Evolutionary conservation across 2,797 vertebrate genomes (phyloP), one percentile per base, ranked within the genome.

Genomic region (Microcaecilia unicolor): DNA sequence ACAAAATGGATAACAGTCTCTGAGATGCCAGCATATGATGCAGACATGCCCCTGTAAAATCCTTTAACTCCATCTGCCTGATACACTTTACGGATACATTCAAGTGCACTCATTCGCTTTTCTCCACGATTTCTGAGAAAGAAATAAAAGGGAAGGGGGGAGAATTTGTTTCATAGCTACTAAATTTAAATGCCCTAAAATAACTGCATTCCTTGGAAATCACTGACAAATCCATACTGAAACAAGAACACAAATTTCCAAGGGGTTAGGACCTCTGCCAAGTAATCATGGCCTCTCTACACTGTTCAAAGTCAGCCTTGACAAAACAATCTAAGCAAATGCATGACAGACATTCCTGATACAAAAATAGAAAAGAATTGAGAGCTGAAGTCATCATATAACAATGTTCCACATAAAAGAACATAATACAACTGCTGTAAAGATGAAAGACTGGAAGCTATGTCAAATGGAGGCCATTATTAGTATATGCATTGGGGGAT

Each of bases 1-100:
- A 97, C 95, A 62, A 99, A 99, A 61, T 99, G 94, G 66, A 99
- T 91, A 43, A 99, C 93, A 50, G 96, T 99, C 82, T 99, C 96
- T 29, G 94, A 98, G 78, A 99, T 98, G 74, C 96, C 95, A 9
- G 95, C 96, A 1, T 99, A 99, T 1, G 95, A 98, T 7, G 96
- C 96, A 0, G 96, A 97, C 96, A 99, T 99, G 55, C 96, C 96
- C 44, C 90, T 79, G 74, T 99, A 99, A 83, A 98, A 99, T 39
- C 96, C 96, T 61, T 79, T 89, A 22, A 92, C 33, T 33, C 96
- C 95, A 37, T 98, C 95, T 45, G 85, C 67, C 56, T 57, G 88
- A 80, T 98, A 98, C 18, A 99, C 94, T 59, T 81, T 89, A 36
- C 73, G 79, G 57, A 96, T 56, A 46, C 96, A 99, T 50, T 98